A percentile compares a stretch with the other conserved stretches of the same genome.
These are phyloP conservation scores for Sitobion miscanthi DNA, from an alignment of 1,140 invertebrate species.

Conservation along the genomic window DNA sequence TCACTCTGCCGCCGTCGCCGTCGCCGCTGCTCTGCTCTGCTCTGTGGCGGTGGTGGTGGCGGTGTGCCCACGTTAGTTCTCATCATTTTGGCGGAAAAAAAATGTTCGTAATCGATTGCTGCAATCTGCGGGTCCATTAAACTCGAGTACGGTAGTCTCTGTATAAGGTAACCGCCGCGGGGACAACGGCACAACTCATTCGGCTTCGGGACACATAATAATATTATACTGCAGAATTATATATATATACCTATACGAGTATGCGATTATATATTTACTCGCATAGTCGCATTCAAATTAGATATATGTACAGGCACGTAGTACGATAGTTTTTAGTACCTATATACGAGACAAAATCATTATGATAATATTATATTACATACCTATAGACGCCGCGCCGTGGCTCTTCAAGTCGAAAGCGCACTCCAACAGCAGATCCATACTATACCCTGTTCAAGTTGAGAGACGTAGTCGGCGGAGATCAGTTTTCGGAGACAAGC, in stretches of 20 bases:
- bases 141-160: conserved; percentile 32
- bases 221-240: background rate
- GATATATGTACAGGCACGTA: background rate
- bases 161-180: conserved; percentile 29
- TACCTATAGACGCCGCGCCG: too few species aligned
- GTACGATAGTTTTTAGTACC: background rate
- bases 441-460: too few species aligned
- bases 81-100: conserved; percentile 54
- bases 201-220: conserved; percentile 18
- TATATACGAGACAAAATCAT: background rate
- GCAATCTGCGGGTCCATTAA: conserved; percentile 44
- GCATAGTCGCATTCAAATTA: too few species aligned
- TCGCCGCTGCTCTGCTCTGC: background rate
- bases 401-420: background rate
- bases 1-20: conserved; percentile 18
- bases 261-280: background rate
- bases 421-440: too few species aligned
- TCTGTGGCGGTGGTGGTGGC: background rate
- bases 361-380: background rate
- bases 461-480: too few species aligned
- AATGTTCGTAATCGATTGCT: conserved; percentile 53
- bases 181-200: conserved; percentile 35
- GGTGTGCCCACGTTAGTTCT: conserved; percentile 37
- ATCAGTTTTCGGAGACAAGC: too few species aligned
- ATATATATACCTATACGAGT: background rate